These are phyloP conservation scores for Lonchura striata DNA, from an alignment of 2,113 vertebrate species.

Conservation along the genomic window DNA sequence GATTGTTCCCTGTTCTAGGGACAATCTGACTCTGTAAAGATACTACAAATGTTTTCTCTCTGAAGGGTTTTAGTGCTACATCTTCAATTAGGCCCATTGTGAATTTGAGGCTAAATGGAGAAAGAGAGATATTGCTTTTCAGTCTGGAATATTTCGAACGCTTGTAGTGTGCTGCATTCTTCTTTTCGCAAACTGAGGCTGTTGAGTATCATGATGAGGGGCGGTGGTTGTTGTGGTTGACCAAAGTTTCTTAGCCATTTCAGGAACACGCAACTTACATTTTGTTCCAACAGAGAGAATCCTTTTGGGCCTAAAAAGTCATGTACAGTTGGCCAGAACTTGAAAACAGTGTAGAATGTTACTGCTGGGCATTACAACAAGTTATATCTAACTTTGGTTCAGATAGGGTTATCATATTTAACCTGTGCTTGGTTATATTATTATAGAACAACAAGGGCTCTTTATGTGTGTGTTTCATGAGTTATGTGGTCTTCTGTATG, in stretches of 20 bases:
- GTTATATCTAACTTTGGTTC: neutral
- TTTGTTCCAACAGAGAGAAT: neutral
- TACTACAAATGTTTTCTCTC: neutral
- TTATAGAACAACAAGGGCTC: neutral
- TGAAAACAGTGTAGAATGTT: neutral
- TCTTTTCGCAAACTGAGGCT: neutral
- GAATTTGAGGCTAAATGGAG: neutral
- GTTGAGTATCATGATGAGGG: accelerated
- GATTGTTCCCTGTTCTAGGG: neutral
- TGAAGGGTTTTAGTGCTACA: neutral
- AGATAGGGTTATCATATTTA: neutral
- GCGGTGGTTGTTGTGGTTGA: neutral
- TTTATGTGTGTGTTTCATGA: neutral
- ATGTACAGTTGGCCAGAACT: neutral
- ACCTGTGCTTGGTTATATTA: neutral
- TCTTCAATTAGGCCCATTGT: neutral
- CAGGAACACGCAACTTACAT: accelerated
- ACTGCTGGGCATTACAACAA: neutral
- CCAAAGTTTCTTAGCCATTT: accelerated
- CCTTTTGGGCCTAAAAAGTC: neutral
- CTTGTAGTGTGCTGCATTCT: neutral
- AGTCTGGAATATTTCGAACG: neutral
- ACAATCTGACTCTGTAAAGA: neutral
- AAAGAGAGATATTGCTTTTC: neutral
- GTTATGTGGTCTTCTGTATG: neutral